Evolutionary conservation across 2,888 invertebrate genomes (phyloP).

Genomic region (Zygogramma bicolorata): DNA sequence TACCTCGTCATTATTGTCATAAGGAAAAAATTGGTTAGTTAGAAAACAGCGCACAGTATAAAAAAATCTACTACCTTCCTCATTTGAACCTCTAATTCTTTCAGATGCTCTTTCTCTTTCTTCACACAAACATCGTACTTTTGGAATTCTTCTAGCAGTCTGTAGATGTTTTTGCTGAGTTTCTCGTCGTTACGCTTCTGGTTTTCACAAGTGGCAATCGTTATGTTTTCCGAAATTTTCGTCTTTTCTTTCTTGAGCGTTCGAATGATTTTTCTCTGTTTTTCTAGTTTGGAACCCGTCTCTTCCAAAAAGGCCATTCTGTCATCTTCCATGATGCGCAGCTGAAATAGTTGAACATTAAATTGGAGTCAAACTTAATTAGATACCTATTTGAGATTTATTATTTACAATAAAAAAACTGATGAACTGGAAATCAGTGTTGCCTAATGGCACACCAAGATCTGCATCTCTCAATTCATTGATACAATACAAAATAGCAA

Average conservation of each 20-base stretch:
- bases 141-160: conserved; percentile 71
- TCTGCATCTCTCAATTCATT: too few species aligned
- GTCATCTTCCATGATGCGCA: conserved; percentile 87
- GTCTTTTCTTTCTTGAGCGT: conserved; percentile 74
- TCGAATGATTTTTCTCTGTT: conserved; percentile 74
- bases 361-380: too few species aligned
- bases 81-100: conserved; percentile 70
- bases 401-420: too few species aligned
- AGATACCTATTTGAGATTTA: too few species aligned
- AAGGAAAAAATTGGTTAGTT: too few species aligned
- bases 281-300: conserved; percentile 74
- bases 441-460: too few species aligned
- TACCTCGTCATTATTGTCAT: too few species aligned
- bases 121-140: conserved; percentile 63
- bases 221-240: conserved; percentile 74
- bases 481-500: too few species aligned
- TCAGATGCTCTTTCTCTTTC: conserved; percentile 62
- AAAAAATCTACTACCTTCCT: conserved; percentile 51
- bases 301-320: conserved; percentile 78
- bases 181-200: conserved; percentile 71
- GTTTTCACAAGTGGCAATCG: conserved; percentile 71
- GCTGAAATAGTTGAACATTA: conserved; percentile 68
- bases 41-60: too few species aligned
- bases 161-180: conserved; percentile 69
- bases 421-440: too few species aligned